phyloP scores from a whole-genome alignment of 2,888 invertebrate genomes.

The Drosophila suboccidentalis region DNA sequence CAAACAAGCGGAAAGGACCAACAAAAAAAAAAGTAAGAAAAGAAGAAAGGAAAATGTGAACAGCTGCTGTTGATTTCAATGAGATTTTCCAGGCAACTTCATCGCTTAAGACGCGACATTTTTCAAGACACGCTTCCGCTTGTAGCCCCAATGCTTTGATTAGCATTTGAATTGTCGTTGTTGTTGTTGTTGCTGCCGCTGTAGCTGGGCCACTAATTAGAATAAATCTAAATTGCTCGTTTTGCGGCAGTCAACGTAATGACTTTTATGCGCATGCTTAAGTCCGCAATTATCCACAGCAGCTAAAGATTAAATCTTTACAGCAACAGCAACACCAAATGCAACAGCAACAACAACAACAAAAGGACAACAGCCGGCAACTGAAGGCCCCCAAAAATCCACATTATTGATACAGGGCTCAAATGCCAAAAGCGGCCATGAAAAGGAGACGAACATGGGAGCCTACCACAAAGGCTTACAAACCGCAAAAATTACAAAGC shows the following conservation, averaged over 20 bases:
- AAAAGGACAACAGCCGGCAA: conserved; percentile 47
- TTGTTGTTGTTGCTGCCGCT: conserved; percentile 17
- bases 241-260: conserved; percentile 77
- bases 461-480: conserved; percentile 63
- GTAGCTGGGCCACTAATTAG: conserved; percentile 64
- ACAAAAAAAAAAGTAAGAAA: neutral
- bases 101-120: conserved; percentile 72
- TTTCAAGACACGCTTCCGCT: conserved; percentile 59
- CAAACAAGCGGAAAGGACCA: neutral
- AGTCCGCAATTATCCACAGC: conserved; percentile 77
- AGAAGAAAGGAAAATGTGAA: conserved; percentile 19
- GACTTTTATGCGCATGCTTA: conserved; percentile 79
- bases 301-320: conserved; percentile 77
- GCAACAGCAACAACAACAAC: conserved; percentile 41
- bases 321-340: conserved; percentile 44
- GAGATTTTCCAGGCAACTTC: conserved; percentile 74
- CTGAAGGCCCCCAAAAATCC: conserved; percentile 62
- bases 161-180: conserved; percentile 68
- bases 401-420: conserved; percentile 70
- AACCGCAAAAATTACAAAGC: conserved; percentile 76
- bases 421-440: conserved; percentile 12
- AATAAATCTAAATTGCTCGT: conserved; percentile 79
- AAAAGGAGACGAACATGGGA: neutral
- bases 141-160: conserved; percentile 55
- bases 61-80: conserved; percentile 60